phyloP scores from a whole-genome alignment of 1,140 invertebrate species.

The Drosophila repleta region DNA sequence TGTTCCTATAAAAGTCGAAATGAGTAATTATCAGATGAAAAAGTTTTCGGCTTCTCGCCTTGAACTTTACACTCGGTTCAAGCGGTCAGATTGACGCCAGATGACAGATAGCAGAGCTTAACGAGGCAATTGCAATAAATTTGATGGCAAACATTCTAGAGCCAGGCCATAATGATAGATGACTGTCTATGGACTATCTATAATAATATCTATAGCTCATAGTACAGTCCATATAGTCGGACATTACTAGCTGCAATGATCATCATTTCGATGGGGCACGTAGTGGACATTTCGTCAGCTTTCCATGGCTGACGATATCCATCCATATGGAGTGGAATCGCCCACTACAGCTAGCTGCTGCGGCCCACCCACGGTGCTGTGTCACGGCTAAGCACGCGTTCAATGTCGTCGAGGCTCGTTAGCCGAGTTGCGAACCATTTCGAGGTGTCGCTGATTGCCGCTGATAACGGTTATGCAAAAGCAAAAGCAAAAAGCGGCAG shows the following conservation, averaged over 20 bases:
- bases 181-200: not conserved
- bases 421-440: not conserved
- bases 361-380: slow-evolving; percentile 13
- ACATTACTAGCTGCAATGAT: not conserved
- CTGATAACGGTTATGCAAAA: slow-evolving; percentile 8
- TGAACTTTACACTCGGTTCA: not conserved
- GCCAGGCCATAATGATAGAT: not conserved
- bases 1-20: slow-evolving; percentile 9
- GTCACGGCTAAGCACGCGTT: not conserved
- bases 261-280: not conserved
- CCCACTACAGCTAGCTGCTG: not conserved
- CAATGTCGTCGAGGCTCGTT: not conserved
- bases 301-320: slow-evolving; percentile 10
- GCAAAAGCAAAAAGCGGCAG: not conserved
- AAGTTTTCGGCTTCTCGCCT: slow-evolving; percentile 3
- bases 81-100: too few species aligned
- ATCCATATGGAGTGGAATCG: not conserved
- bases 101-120: too few species aligned
- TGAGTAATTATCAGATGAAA: slow-evolving; percentile 4
- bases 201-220: not conserved
- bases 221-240: not conserved
- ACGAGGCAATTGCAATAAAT: not conserved
- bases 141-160: not conserved
- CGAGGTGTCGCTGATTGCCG: slow-evolving; percentile 6
- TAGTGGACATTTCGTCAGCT: not conserved